Evolutionary conservation across 2,888 invertebrate species (phyloP), one percentile per base, ranked within the genome.

Genomic region (Napeogenes inachia): DNA sequence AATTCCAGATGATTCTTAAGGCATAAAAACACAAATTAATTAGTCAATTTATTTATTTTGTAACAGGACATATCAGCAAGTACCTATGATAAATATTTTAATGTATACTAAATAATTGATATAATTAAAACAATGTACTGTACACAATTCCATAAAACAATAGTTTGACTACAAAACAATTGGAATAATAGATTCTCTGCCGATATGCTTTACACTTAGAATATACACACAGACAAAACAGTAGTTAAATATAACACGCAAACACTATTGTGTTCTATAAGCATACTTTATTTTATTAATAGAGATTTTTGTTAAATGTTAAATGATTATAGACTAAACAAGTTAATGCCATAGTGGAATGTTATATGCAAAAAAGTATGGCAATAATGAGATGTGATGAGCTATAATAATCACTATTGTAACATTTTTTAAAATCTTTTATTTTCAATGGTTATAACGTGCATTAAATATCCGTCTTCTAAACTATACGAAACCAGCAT

Each of bases 291-390:
- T 57, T 63, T 58, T 21, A 61, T 57, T 54, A 60, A 35, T 59
- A 64, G 53, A 64, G 58, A 66, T 59, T 56, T 62, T n/a, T 46
- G 30, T 57, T 68, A 57, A 59, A 62, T n/a, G 35, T 47, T 57
- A 13, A 21, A 13, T 30, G 13, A 33, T 33, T 12, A 47, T 13
- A 47, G 12, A 46, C 13, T 46, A 30, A 33, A 57, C 35, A 21
- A 46, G 21, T 74, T 70, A 79, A 74, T 73, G 73, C 71, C 68
- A 73, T 69, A 75, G 74, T 83, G 86, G 85, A 85, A 86, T 86
- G 85, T 85, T 56, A 56, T 66, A 68, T 66, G 68, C 61, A 57
- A 58, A 50, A 61, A 45, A 46, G 54, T 55, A 55, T 62, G 58
- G 53, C 56, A 60, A 56, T 46, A 61, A 58, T 57, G 57, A 33